Base-by-base conservation (phyloP, 53 echinoderm and acorn worm genomes). In the Arbacia lixula region DNA sequence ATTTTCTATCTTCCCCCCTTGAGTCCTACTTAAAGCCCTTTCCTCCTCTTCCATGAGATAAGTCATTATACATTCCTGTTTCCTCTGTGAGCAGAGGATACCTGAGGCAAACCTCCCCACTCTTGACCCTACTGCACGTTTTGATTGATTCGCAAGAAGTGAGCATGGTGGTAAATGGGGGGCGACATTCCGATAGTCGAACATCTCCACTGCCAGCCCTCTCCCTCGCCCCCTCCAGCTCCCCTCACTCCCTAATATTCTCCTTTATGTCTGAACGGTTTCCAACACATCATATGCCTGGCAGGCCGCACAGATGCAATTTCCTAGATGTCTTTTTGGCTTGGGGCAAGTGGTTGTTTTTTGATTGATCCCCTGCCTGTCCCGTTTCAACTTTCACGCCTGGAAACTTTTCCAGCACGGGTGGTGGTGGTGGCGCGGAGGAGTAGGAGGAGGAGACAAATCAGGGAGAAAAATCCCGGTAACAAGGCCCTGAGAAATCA, bases 261-360 rank as follows among this genome's bases (percentile, higher is more conserved):
- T 52, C n/a, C 74, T 74, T 74, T 53, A 37, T 56, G 55, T 60
- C 14, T 31, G 21, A 69, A 77, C 26, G 24, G 33, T 60, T 56
- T 39, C 49, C 49, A 32, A 4, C 9, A 5, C 49, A 63, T 46
- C 82, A 46, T 81, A 20, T 21, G 43, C 62, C 43, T 81, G n/a
- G 33, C 62, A 63, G 46, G 57, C 60, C 60, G 27, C 38, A 49
- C 78, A 77, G 78, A 77, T 77, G 78, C 78, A 77, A 77, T 77
- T 77, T 77, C 78, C 78, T 77, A 60, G 78, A 77, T 77, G 78
- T 77, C 78, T 77, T 77, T 77, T 77, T 77, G 57, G 78, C 82
- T 81, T 64, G 27, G 64, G 51, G 82, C 82, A 12, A 63, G 82
- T 64, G 49, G 82, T 81, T 81, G 82, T 81, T 81, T 81, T 31